Base-by-base conservation (phyloP, 1,140 invertebrate genomes). In the Gonatopus flavifemur region DNA sequence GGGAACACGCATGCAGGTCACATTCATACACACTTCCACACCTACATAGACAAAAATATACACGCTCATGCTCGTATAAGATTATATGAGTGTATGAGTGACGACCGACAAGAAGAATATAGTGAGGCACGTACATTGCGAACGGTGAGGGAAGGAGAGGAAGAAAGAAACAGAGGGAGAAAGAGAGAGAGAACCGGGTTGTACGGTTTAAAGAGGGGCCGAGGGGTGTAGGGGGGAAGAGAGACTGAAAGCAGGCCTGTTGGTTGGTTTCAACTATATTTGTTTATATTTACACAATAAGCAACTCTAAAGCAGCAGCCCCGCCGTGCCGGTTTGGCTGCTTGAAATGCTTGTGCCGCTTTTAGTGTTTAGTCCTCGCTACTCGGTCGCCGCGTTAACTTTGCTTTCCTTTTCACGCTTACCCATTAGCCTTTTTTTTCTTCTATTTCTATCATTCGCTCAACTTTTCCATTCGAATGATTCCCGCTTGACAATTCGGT, bases 241-340 rank as follows among this genome's bases (percentile, higher is more conserved):
- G 54, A 55, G 58, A 57, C 71, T 76, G 69, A 72, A 76, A 74
- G 74, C 71, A 76, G 72, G 76, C 76, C 76, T 77, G 74, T 78
- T 78, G 76, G 76, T 77, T 73, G 72, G 76, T 76, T 73, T 75
- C 73, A 70, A 71, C 72, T 73, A 77, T 77, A 76, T 78, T 77
- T 77, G 74, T 78, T 77, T 77, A 77, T 77, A 77, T 77, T 77
- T 77, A 78, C 75, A 78, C 75, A 77, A 77, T 75, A 77, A 78
- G 75, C 76, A 77, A 76, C n/a, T n/a, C n/a, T n/a, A n/a, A n/a
- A n/a, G n/a, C n/a, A n/a, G n/a, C 70, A 73, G 73, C 71, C 69
- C 67, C 66, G 69, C 53, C n/a, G n/a, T n/a, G n/a, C n/a, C 67
- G 62, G 63, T 68, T 63, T 60, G 56, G 62, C 55, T 55, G 57